Base-by-base conservation (phyloP, 1,140 invertebrate genomes). In the Onthophagus taurus region DNA sequence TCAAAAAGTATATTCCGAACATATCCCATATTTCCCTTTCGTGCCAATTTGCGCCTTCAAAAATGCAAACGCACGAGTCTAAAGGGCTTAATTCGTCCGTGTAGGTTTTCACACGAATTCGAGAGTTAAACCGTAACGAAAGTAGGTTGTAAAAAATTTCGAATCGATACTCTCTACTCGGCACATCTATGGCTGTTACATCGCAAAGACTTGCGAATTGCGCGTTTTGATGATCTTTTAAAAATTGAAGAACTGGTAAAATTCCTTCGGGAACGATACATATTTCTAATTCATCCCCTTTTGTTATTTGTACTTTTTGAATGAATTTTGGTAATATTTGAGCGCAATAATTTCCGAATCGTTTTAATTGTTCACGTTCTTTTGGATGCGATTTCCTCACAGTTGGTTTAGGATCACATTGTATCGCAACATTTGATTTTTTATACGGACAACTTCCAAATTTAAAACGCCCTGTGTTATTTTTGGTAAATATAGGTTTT, bases 1-100 rank as follows among this genome's bases (percentile, higher is more conserved):
- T 92, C 9, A 81, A 74, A 71, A 99, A 99, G 70, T 93, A 97
- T 2, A 99, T 86, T 26, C 97, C 97, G 71, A 75, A 99, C 94
- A 99, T 97, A 61, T 99, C 97, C 89, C 92, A 99, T 18, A 97
- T 82, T 74, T 99, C 96, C 52, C 96, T 72, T 68, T 99, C 96
- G 60, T 96, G 89, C 95, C 96, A 99, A 60, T 98, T 89, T 5
- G 95, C 89, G 36, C 83, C 93, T 71, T 86, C 82, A 60, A 81
- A 91, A 3, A 99, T 72, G n/a, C 80, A 74, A 61, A 71, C 75
- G 2, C 70, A 69, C 0, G 94, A 97, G 37, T 97, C 92, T 33
- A 99, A 62, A 1, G 96, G 93, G 0, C 92, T 93, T 45, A 98
- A 67, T 65, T 99, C 97, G 74, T 99, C 95, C 0, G 96, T 95